These are phyloP conservation scores for Erynnis tages DNA, from an alignment of 2,888 invertebrate species.

Conservation along the genomic window DNA sequence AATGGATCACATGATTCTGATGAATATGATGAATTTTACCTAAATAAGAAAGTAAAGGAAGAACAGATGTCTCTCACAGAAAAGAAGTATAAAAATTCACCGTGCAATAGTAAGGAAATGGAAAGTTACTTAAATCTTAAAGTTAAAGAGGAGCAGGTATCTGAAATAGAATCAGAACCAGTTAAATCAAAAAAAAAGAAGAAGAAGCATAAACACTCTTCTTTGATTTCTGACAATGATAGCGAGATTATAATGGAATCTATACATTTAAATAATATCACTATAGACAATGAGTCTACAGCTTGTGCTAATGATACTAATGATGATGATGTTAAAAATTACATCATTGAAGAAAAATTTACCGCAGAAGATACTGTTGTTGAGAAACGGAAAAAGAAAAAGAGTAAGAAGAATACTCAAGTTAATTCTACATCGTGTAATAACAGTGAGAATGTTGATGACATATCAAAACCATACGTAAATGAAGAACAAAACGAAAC, in stretches of 20 bases:
- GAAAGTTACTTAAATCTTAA: constrained; percentile 4
- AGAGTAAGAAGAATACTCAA: not conserved
- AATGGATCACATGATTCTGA: constrained; percentile 24
- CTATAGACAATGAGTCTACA: constrained; percentile 4
- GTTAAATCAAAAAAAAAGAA: constrained; percentile 30
- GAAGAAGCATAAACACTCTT: constrained; percentile 21
- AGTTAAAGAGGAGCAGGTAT: constrained; percentile 15
- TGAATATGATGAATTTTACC: constrained; percentile 43
- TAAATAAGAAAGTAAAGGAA: constrained; percentile 39
- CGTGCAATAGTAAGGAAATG: not conserved
- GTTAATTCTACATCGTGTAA: constrained; percentile 15
- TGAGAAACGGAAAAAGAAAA: constrained; percentile 24
- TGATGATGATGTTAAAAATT: constrained; percentile 4
- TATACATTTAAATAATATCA: too few relatives aligned
- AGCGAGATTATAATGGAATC: not conserved
- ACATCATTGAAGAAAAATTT: constrained; percentile 34
- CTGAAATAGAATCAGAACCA: constrained; percentile 32
- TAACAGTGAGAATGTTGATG: constrained; percentile 12
- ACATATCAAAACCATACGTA: not conserved
- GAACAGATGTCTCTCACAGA: constrained; percentile 15
- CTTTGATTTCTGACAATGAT: not conserved
- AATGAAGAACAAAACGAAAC: constrained; percentile 9
- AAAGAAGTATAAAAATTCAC: constrained; percentile 34
- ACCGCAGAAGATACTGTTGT: constrained; percentile 37
- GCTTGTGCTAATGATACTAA: not conserved